phyloP scores from a whole-genome alignment of 2,888 invertebrate species.

The Orthosia cruda region DNA sequence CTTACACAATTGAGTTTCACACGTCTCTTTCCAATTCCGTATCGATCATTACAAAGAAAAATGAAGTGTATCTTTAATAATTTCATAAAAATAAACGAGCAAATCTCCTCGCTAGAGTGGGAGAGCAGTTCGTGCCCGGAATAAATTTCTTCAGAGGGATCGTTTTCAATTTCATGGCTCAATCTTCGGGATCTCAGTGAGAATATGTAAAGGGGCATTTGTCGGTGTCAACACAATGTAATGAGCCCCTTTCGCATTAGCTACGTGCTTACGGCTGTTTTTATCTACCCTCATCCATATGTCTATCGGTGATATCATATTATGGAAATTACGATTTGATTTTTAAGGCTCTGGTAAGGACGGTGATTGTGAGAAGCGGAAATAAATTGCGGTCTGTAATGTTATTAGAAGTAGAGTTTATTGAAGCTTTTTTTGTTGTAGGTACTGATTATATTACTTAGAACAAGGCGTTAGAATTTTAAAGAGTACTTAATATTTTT shows the following conservation, averaged over 20 bases:
- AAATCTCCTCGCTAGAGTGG: constrained; percentile 90
- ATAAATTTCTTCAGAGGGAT: constrained; percentile 91
- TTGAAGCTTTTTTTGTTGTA: not conserved
- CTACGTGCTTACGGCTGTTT: constrained; percentile 83
- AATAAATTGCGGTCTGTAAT: constrained; percentile 6
- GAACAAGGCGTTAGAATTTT: not conserved
- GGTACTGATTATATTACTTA: too few relatives aligned
- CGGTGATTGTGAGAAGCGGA: constrained; percentile 25
- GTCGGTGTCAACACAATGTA: constrained; percentile 91
- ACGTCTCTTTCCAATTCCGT: constrained; percentile 52
- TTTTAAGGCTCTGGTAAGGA: constrained; percentile 32
- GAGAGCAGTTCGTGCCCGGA: constrained; percentile 90
- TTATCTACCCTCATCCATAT: constrained; percentile 72
- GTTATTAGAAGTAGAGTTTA: not conserved
- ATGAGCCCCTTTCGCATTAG: constrained; percentile 89
- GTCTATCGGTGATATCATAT: constrained; percentile 68
- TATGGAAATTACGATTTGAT: constrained; percentile 65
- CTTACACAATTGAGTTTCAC: constrained; percentile 46
- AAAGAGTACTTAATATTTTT: not conserved
- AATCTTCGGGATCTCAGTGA: constrained; percentile 91
- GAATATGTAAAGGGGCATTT: constrained; percentile 91
- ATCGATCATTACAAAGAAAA: constrained; percentile 76
- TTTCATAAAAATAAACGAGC: constrained; percentile 91
- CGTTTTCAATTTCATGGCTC: constrained; percentile 92
- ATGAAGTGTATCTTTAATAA: constrained; percentile 89